Conservation (phyloP, 64 coral and sea anemone species). For the Stichodactyla mertensii region DNA sequence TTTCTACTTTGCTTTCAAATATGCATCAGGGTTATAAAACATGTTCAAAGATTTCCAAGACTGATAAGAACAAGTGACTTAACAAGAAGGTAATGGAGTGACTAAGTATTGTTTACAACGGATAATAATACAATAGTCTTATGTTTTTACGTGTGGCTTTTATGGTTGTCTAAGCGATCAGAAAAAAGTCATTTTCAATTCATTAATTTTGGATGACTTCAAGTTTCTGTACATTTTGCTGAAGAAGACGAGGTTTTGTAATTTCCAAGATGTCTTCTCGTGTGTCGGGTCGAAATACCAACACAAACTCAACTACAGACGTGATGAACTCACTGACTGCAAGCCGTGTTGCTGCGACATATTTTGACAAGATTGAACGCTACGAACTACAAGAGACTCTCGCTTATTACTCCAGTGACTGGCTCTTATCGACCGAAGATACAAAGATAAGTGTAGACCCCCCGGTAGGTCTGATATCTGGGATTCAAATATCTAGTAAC, state of each 20-base stretch:
- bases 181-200: neutral
- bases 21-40: neutral
- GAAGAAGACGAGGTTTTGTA: neutral
- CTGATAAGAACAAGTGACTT: neutral
- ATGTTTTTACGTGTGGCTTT: neutral
- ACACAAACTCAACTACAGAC: conserved; percentile 20
- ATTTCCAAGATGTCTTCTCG: neutral
- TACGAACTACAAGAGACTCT: conserved; percentile 87
- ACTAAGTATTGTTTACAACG: neutral
- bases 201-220: conserved; percentile 9
- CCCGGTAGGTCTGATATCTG: conserved; percentile 81
- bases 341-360: conserved; percentile 70
- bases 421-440: conserved; percentile 90
- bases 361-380: conserved; percentile 98
- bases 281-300: neutral
- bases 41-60: neutral
- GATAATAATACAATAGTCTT: neutral
- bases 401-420: conserved; percentile 78
- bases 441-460: conserved; percentile 83
- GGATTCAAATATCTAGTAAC: conserved; percentile 70
- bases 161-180: neutral
- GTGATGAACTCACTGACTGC: conserved; percentile 73
- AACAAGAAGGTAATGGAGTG: neutral
- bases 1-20: neutral
- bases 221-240: neutral